Base-by-base conservation (phyloP, 2,113 vertebrate species). In the Neodon shergylaensis region DNA sequence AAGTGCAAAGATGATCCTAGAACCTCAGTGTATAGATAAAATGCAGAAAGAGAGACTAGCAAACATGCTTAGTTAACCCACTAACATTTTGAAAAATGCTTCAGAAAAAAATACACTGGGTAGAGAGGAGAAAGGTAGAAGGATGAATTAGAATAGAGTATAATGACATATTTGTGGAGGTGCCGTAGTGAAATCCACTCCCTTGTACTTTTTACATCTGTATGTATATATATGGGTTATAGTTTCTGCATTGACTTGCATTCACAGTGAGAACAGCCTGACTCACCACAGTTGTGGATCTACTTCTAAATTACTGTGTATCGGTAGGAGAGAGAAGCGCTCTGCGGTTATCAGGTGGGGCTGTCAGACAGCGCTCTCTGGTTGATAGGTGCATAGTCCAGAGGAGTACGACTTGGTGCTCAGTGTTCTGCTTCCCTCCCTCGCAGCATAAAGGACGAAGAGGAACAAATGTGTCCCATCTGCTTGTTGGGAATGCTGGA, bases 401-500 rank as follows among this genome's bases (percentile, higher is more conserved):
- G 87, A 79, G 74, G 79, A 90, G 73, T 31, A 58, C 33, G 33
- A 24, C 21, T 24, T 31, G 49, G 26, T 42, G 21, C 26, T 85
- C 81, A 94, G 84, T 54, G 33, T 47, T 92, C 61, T 13, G 9
- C 47, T 92, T 92, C 28, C 61, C 68, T 70, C 95, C 68, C 72
- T 96, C 92, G 0, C 54, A 99, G 99, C 97, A 98, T 99, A 97
- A 99, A 99, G 96, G 99, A 99, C 94, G 99, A 99, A 98, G 99
- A 99, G 98, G 99, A 99, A 70, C 99, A 99, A 97, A 99, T 99
- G 99, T 99, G 99, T 97, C 99, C 99, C 9, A 99, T 99, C 95
- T 99, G 99, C 97, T 98, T 99, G 95, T 81, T 99, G 98, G 99
- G 99, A 97, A 99, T 99, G 99, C 98, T 99, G 95, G 99, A 99